Conservation (phyloP, 1,140 invertebrate genomes). For the Agrilus planipennis region DNA sequence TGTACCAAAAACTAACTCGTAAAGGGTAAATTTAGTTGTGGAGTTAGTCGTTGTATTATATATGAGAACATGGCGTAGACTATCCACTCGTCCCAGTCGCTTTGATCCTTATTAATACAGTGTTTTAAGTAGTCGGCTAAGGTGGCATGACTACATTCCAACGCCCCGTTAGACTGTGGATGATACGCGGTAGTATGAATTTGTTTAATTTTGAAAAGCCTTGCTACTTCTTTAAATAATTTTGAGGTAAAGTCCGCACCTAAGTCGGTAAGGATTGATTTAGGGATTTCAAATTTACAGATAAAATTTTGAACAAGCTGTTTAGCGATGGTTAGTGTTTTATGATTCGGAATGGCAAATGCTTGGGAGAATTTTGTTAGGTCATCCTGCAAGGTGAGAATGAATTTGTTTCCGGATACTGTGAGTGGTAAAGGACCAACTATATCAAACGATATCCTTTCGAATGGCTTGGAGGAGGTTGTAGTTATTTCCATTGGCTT, state of each 20-base stretch:
- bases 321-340: slow-evolving; percentile 15
- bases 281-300: slow-evolving; percentile 18
- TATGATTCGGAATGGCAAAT: slow-evolving; percentile 15
- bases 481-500: slow-evolving; percentile 10
- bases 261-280: slow-evolving; percentile 23
- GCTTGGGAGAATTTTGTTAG: slow-evolving; percentile 19
- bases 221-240: slow-evolving; percentile 18
- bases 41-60: too few relatives aligned
- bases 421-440: slow-evolving; percentile 25
- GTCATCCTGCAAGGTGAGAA: slow-evolving; percentile 27
- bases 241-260: slow-evolving; percentile 23
- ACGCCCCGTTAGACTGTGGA: slow-evolving; percentile 17
- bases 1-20: too few relatives aligned
- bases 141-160: slow-evolving; percentile 16
- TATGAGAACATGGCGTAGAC: too few relatives aligned
- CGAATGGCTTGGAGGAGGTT: slow-evolving; percentile 13
- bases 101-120: slow-evolving; percentile 10
- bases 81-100: too few relatives aligned
- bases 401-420: slow-evolving; percentile 23
- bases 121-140: slow-evolving; percentile 14
- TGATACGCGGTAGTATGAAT: slow-evolving; percentile 21
- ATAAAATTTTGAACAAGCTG: slow-evolving; percentile 22
- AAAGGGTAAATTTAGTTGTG: too few relatives aligned
- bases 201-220: slow-evolving; percentile 22
- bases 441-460: slow-evolving; percentile 29